Evolutionary conservation across 2,888 invertebrate species (phyloP).

Genomic region (Ichneumoninae sp.): DNA sequence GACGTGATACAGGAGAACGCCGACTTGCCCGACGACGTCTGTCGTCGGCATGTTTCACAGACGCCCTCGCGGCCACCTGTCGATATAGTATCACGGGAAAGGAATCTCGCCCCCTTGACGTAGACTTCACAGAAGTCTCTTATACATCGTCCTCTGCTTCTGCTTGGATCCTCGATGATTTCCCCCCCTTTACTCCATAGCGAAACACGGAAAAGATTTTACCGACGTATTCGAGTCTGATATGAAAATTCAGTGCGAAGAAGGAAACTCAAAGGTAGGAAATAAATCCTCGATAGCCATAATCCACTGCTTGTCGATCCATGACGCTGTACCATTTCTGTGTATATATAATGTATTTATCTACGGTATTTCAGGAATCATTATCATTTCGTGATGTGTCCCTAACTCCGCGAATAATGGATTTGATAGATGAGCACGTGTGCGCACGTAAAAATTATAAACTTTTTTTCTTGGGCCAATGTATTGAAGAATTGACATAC

Average conservation of each 20-base stretch:
- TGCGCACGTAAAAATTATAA: background rate
- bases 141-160: constrained; percentile 11
- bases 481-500: background rate
- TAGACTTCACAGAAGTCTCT: constrained; percentile 47
- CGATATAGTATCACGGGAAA: constrained; percentile 38
- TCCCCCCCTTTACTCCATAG: constrained; percentile 13
- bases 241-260: constrained; percentile 32
- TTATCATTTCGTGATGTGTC: constrained; percentile 30
- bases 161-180: constrained; percentile 22
- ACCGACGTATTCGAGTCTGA: constrained; percentile 46
- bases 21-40: constrained; percentile 55
- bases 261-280: constrained; percentile 17
- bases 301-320: background rate
- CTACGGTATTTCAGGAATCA: background rate
- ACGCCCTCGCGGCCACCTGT: constrained; percentile 44
- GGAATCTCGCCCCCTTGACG: constrained; percentile 40
- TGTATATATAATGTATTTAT: constrained; percentile 8
- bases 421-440: background rate
- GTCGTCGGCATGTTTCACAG: constrained; percentile 54
- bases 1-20: constrained; percentile 30
- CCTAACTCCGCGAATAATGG: background rate
- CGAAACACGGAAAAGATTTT: constrained; percentile 47
- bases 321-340: background rate
- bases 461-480: background rate
- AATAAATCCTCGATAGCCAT: constrained; percentile 22